Evolutionary conservation across 2,888 invertebrate genomes (phyloP).

Genomic region (Lomographa bimaculata): DNA sequence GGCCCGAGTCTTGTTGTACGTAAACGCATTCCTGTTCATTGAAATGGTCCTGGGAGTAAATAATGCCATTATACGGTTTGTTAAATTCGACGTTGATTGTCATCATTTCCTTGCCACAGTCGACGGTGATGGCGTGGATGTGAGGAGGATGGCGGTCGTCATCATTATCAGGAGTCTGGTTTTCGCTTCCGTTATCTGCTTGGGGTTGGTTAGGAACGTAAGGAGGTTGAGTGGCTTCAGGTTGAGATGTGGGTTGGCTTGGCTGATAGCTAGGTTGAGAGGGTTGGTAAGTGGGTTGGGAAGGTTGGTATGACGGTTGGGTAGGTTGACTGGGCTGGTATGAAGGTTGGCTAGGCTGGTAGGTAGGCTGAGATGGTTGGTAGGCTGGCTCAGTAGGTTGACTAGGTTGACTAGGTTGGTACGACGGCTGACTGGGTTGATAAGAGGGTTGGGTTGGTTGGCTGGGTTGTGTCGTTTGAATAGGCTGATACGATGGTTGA

Average conservation of each 20-base stretch:
- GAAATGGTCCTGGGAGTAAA: slow-evolving; percentile 90
- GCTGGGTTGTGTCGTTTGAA: slow-evolving; percentile 30
- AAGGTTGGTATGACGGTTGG: slow-evolving; percentile 38
- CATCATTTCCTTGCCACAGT: slow-evolving; percentile 93
- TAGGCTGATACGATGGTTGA: slow-evolving; percentile 33
- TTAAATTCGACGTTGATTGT: slow-evolving; percentile 91
- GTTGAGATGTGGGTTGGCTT: slow-evolving; percentile 36
- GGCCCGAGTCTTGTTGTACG: slow-evolving; percentile 87
- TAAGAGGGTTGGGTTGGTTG: slow-evolving; percentile 20
- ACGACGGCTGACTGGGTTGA: slow-evolving; percentile 29
- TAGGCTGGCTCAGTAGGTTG: slow-evolving; percentile 35
- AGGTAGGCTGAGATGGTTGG: slow-evolving; percentile 32
- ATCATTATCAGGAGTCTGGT: slow-evolving; percentile 64
- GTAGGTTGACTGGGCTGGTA: slow-evolving; percentile 32
- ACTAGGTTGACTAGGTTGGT: slow-evolving; percentile 32
- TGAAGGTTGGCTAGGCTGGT: slow-evolving; percentile 19
- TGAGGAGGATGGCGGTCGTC: slow-evolving; percentile 89
- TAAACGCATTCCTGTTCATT: slow-evolving; percentile 88
- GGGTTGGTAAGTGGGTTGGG: slow-evolving; percentile 38
- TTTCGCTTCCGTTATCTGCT: slow-evolving; percentile 27
- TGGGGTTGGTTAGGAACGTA: slow-evolving; percentile 23
- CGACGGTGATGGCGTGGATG: slow-evolving; percentile 89
- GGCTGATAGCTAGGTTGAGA: slow-evolving; percentile 7
- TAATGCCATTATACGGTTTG: slow-evolving; percentile 89
- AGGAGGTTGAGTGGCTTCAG: slow-evolving; percentile 34